These are phyloP conservation scores for Aulostomus chinensis DNA, from an alignment of 2,797 vertebrate genomes.

Conservation along the genomic window DNA sequence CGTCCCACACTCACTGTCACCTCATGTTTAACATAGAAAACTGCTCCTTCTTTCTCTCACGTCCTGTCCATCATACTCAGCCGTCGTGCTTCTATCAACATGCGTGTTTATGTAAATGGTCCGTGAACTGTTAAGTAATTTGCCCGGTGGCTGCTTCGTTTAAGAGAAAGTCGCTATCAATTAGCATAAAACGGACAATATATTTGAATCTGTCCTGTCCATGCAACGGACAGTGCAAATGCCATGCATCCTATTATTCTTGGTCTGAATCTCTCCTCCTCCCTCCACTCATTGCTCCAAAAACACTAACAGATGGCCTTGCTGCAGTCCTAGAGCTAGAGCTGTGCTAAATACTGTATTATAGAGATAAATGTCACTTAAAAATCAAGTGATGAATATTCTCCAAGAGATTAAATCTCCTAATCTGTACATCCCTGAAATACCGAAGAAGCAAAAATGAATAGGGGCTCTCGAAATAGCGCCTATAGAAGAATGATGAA, in stretches of 20 bases:
- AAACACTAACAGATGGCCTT: constrained; percentile 67
- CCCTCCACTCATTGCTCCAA: constrained; percentile 34
- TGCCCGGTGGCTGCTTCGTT: constrained; percentile 18
- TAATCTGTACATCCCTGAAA: constrained; percentile 72
- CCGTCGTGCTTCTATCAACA: constrained; percentile 13
- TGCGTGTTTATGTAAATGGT: constrained; percentile 12
- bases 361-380: constrained; percentile 68
- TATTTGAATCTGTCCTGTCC: constrained; percentile 7
- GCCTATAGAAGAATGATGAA: constrained; percentile 34
- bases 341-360: constrained; percentile 39
- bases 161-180: constrained; percentile 10
- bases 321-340: constrained; percentile 34
- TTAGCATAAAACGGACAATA: constrained; percentile 9
- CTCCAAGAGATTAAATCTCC: constrained; percentile 57
- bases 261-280: constrained; percentile 32
- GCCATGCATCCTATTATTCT: constrained; percentile 15
- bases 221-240: not conserved
- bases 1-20: constrained; percentile 33
- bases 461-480: constrained; percentile 9
- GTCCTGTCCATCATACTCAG: constrained; percentile 30
- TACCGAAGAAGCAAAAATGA: constrained; percentile 58
- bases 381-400: constrained; percentile 66
- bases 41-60: not conserved
- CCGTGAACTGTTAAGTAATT: constrained; percentile 30
- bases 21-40: constrained; percentile 26